Percentiles rank a stretch among this genome's conserved stretches.
Evolutionary conservation across 1,140 invertebrate species (phyloP).

Genomic region (Saxidomus purpurata): DNA sequence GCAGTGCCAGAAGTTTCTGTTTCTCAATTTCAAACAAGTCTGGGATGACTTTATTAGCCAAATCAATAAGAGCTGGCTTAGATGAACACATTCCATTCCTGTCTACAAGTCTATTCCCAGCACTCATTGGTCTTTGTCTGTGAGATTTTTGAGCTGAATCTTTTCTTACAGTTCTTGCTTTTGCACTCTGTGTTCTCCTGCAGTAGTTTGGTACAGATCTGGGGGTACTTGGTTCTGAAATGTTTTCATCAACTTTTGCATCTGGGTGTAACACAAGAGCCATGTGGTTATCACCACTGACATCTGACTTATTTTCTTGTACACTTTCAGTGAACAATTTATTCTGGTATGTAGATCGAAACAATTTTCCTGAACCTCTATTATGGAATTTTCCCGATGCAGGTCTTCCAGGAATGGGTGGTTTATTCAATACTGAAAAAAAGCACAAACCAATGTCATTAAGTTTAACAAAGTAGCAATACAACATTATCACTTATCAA

Average conservation of each 20-base stretch:
- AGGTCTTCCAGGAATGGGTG: conserved; percentile 57
- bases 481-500: no score
- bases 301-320: neutral
- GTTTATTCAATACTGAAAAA: conserved; percentile 41
- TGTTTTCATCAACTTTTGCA: conserved; percentile 7
- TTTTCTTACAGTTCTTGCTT: conserved; percentile 62
- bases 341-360: conserved; percentile 69
- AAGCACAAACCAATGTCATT: no score
- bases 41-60: conserved; percentile 48
- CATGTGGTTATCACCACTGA: neutral
- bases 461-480: no score
- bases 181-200: conserved; percentile 74
- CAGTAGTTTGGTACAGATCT: conserved; percentile 28
- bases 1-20: conserved; percentile 53
- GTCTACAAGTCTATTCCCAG: conserved; percentile 34
- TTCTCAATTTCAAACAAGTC: conserved; percentile 66
- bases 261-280: conserved; percentile 45
- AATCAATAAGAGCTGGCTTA: conserved; percentile 47
- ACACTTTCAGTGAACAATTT: conserved; percentile 60
- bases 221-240: neutral
- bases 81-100: conserved; percentile 7
- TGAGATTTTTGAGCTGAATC: conserved; percentile 15
- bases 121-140: conserved; percentile 58
- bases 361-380: conserved; percentile 70
- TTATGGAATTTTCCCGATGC: conserved; percentile 72